Conservation (phyloP, 1,140 invertebrate genomes). For the Calephelis nemesis region DNA sequence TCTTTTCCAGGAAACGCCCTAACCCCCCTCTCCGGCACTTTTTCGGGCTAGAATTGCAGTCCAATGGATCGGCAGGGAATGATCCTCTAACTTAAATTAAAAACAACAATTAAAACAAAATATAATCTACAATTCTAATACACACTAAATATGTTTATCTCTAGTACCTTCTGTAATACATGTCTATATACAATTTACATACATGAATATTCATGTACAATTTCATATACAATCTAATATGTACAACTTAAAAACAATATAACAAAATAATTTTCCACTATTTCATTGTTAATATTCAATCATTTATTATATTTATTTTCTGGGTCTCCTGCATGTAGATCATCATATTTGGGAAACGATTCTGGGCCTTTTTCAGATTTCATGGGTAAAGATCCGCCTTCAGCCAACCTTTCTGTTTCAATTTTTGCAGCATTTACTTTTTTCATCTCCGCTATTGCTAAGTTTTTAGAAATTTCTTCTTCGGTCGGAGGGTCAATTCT, state of each 20-base stretch:
- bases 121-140: no score
- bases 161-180: background rate
- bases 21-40: no score
- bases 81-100: no score
- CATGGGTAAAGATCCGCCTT: constrained; percentile 56
- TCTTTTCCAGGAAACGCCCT: no score
- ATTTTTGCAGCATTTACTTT: constrained; percentile 87
- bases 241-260: constrained; percentile 16
- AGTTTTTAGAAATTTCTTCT: constrained; percentile 86
- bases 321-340: constrained; percentile 42
- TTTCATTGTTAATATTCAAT: background rate
- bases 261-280: constrained; percentile 17
- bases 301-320: constrained; percentile 38
- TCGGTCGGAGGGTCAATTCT: constrained; percentile 83
- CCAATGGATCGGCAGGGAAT: no score
- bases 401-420: constrained; percentile 65
- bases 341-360: constrained; percentile 58
- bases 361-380: constrained; percentile 44
- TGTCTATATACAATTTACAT: background rate
- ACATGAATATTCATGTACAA: no score
- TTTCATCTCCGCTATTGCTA: constrained; percentile 84
- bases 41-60: no score
- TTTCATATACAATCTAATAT: constrained; percentile 14
- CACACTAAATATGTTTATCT: background rate
- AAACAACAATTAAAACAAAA: no score